Percentiles rank a stretch among this genome's conserved stretches.
These are phyloP conservation scores for Ficedula albicollis DNA, from an alignment of 2,797 vertebrate genomes.

Conservation along the genomic window DNA sequence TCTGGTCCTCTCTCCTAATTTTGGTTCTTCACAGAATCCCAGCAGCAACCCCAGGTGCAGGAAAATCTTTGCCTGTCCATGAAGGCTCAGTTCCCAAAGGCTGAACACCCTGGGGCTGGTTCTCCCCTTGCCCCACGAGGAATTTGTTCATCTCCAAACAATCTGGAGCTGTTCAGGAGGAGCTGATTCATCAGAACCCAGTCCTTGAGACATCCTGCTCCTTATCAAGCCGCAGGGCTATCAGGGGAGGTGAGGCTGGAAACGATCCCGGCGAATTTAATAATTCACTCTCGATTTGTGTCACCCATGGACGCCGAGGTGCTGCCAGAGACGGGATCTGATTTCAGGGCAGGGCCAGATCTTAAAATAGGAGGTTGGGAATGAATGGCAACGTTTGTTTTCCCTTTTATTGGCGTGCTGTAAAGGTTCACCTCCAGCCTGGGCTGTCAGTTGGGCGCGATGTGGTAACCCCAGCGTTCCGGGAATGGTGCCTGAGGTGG, in stretches of 20 bases:
- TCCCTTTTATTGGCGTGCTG: background rate
- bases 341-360: background rate
- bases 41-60: background rate
- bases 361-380: background rate
- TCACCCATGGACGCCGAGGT: background rate
- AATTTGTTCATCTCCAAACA: background rate
- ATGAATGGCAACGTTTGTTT: background rate
- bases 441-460: accelerated
- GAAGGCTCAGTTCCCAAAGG: background rate
- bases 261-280: background rate
- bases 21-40: background rate
- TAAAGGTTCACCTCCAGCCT: background rate
- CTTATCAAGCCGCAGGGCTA: background rate
- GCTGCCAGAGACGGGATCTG: background rate
- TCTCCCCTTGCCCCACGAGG: background rate
- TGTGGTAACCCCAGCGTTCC: accelerated
- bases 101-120: background rate
- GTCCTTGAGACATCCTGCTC: background rate
- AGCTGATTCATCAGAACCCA: background rate
- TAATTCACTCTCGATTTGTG: background rate
- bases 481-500: accelerated
- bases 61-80: accelerated
- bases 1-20: background rate
- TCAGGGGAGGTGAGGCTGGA: background rate
- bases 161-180: background rate